Base-by-base conservation (phyloP, 2,888 invertebrate species). In the Buathra laborator region DNA sequence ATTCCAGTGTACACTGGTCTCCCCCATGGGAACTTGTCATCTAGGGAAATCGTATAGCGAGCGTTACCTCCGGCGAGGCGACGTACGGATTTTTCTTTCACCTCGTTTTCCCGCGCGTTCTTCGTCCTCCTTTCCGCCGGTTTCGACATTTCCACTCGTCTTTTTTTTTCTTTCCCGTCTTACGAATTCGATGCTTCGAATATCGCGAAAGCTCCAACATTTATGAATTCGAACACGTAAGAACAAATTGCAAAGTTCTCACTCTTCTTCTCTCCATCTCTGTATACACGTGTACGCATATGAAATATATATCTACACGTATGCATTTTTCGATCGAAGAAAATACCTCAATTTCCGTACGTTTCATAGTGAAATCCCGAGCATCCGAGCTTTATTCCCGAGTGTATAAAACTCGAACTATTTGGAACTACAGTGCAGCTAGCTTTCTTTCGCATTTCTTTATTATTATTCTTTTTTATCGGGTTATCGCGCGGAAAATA, bases 31-130 rank as follows among this genome's bases (percentile, higher is more conserved):
- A 64, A 67, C 24, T 68, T 66, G 71, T 70, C 72, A 48, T 72
- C 77, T 29, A 51, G 77, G 84, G 81, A 81, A 84, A 84, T 81
- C 59, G 56, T 37, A 46, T 53, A 16, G 66, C 59, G 68, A 59
- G 71, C 71, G 77, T 81, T 72, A 68, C 48, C 29, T 32, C 32
- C 62, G 32, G n/a, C 43, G 56, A n/a, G 24, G 44, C 80, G 37
- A 64, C 71, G 70, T 76, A 51, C 77, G 71, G 77, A 74, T 81
- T 84, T 81, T 76, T 53, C 80, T 44, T 80, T 29, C 5, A 24
- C 80, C 72, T 76, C 51, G 71, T 59, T 66, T 72, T 37, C 66
- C 76, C 53, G 19, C 66, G 32, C 16, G 6, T 9, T 9, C 71
- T 10, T 14, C 43, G n/a, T 43, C 12, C 56, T 29, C 51, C 10